Evolutionary conservation across 1,140 invertebrate species (phyloP).

Genomic region (Sitobion miscanthi): DNA sequence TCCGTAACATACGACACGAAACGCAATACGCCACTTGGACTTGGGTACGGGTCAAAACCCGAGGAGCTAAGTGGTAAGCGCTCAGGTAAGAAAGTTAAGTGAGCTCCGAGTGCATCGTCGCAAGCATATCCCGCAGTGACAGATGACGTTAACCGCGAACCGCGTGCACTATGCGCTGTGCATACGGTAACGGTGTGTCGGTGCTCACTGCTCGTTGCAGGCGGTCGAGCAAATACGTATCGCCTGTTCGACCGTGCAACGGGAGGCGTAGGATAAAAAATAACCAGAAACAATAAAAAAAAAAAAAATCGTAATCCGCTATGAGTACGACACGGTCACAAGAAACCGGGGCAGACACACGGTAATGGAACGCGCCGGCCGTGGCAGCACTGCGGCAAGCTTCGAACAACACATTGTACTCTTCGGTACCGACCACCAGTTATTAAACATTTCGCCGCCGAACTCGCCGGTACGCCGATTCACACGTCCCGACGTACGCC

Average conservation of each 20-base stretch:
- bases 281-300: neutral
- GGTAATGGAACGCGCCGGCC: neutral
- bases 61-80: too few species aligned
- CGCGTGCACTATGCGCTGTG: too few species aligned
- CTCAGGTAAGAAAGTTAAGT: neutral
- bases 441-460: slow-evolving; percentile 34
- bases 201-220: neutral
- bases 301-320: neutral
- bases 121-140: too few species aligned
- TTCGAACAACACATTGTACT: neutral
- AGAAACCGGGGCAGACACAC: neutral
- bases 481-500: neutral
- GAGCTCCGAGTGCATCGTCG: neutral
- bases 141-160: too few species aligned
- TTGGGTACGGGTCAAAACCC: too few species aligned
- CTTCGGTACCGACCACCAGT: slow-evolving; percentile 3
- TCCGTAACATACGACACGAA: too few species aligned
- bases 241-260: too few species aligned
- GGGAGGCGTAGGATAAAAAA: neutral
- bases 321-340: too few species aligned
- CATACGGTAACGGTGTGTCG: neutral
- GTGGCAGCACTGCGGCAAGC: slow-evolving; percentile 8
- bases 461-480: neutral
- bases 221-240: neutral
- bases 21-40: too few species aligned